phyloP scores from a whole-genome alignment of 2,888 invertebrate species.

The Bedellia somnulentella region DNA sequence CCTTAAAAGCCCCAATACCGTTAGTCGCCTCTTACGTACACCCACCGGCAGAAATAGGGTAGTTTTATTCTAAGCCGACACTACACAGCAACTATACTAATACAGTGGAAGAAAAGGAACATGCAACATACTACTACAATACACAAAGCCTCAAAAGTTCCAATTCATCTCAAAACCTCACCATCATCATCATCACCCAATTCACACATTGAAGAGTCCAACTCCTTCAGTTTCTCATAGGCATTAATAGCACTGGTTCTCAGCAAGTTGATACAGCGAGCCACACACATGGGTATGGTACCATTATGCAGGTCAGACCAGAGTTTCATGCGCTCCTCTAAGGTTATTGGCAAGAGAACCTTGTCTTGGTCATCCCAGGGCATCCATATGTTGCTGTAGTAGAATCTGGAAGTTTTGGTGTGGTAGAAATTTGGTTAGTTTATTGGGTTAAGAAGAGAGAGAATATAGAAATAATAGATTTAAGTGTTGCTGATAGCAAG shows the following conservation, averaged over 20 bases:
- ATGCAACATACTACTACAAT: too few relatives aligned
- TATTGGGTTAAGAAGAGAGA: background rate
- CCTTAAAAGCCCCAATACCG: too few relatives aligned
- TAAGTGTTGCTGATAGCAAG: conserved; percentile 1
- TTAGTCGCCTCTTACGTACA: too few relatives aligned
- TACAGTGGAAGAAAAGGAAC: too few relatives aligned
- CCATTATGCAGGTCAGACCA: conserved; percentile 46
- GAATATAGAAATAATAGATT: background rate
- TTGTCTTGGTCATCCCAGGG: conserved; percentile 70
- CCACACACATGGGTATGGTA: conserved; percentile 31
- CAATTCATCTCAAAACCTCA: too few relatives aligned
- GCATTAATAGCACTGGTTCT: conserved; percentile 42
- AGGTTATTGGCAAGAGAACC: conserved; percentile 41
- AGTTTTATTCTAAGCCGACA: too few relatives aligned
- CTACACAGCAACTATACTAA: too few relatives aligned
- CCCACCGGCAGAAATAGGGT: too few relatives aligned
- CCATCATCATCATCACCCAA: conserved; percentile 40
- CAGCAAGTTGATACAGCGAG: conserved; percentile 28
- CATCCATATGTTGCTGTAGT: conserved; percentile 68
- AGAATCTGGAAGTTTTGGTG: conserved; percentile 52
- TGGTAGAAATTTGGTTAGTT: background rate
- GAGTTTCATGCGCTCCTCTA: conserved; percentile 46
- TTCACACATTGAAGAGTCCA: conserved; percentile 42
- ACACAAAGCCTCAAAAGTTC: too few relatives aligned
- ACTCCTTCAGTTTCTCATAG: conserved; percentile 31